A percentile compares a stretch with the other conserved stretches of the same genome.
These are phyloP conservation scores for Argentina silus DNA, from an alignment of 2,797 vertebrate species.

Conservation along the genomic window DNA sequence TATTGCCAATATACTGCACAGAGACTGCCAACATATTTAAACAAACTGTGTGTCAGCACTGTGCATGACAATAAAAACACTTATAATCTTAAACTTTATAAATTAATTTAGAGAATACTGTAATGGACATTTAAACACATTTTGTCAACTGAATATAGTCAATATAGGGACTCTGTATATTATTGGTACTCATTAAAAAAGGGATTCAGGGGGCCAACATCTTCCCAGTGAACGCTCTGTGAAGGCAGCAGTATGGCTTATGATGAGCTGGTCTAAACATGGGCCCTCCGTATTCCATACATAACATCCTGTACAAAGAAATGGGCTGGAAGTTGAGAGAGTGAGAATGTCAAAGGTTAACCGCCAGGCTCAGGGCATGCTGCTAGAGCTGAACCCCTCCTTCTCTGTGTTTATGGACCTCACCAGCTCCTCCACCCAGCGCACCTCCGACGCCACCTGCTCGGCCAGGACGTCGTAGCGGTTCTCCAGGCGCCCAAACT, in stretches of 20 bases:
- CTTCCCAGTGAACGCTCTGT: not conserved
- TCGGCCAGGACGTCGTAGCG: conserved; percentile 89
- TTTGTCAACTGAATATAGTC: conserved; percentile 35
- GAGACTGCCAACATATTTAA: conserved; percentile 15
- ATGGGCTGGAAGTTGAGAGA: conserved; percentile 35
- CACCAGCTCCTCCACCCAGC: conserved; percentile 94
- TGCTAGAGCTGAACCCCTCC: conserved; percentile 27
- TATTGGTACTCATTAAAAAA: conserved; percentile 31
- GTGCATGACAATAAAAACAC: conserved; percentile 22
- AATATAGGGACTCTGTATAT: conserved; percentile 29
- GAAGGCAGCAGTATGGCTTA: conserved; percentile 54
- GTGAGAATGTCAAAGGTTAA: conserved; percentile 35
- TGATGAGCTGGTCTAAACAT: conserved; percentile 40
- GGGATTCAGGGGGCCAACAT: conserved; percentile 20
- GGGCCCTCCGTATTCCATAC: not conserved
- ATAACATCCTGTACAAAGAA: not conserved
- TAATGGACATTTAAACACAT: conserved; percentile 45
- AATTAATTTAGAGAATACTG: conserved; percentile 64
- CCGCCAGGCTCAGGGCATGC: not conserved
- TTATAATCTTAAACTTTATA: conserved; percentile 55
- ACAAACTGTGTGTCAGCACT: conserved; percentile 4
- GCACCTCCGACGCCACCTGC: conserved; percentile 91
- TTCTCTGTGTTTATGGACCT: conserved; percentile 84
- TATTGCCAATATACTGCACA: not conserved
- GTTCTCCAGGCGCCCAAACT: conserved; percentile 90